Conservation (phyloP, 2,797 vertebrate genomes). For the Alectoris magna region DNA sequence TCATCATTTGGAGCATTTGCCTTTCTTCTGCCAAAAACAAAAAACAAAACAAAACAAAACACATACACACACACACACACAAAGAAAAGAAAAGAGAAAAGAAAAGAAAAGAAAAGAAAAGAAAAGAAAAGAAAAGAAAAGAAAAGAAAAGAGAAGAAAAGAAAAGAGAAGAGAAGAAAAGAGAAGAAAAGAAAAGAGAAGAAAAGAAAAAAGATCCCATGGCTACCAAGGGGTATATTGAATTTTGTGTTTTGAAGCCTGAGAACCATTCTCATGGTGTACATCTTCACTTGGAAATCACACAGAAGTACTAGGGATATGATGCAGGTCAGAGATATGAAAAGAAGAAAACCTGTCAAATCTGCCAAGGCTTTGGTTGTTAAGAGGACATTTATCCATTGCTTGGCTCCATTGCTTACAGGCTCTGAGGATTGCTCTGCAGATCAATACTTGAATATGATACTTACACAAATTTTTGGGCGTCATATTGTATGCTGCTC, state of each 20-base stretch:
- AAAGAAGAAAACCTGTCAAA: not conserved
- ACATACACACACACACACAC: too few relatives aligned
- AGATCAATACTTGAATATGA: not conserved
- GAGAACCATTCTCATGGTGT: not conserved
- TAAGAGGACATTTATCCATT: not conserved
- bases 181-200: not conserved
- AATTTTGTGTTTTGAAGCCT: not conserved
- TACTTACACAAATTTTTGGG: not conserved
- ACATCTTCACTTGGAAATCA: not conserved
- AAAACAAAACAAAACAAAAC: too few relatives aligned
- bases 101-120: too few relatives aligned
- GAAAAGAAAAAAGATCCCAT: not conserved
- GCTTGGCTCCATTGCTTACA: not conserved
- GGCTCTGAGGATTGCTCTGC: not conserved
- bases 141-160: too few relatives aligned
- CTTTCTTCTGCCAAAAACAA: not conserved
- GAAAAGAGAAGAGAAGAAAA: too few relatives aligned
- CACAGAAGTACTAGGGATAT: not conserved
- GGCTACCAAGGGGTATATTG: not conserved
- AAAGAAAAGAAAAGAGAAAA: too few relatives aligned
- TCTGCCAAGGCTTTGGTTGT: not conserved
- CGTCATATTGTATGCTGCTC: not conserved
- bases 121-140: too few relatives aligned
- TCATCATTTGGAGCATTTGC: not conserved
- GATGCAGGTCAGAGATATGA: fast-evolving